phyloP scores from a whole-genome alignment of 23 tunicate species.

The Phallusia fumigata region DNA sequence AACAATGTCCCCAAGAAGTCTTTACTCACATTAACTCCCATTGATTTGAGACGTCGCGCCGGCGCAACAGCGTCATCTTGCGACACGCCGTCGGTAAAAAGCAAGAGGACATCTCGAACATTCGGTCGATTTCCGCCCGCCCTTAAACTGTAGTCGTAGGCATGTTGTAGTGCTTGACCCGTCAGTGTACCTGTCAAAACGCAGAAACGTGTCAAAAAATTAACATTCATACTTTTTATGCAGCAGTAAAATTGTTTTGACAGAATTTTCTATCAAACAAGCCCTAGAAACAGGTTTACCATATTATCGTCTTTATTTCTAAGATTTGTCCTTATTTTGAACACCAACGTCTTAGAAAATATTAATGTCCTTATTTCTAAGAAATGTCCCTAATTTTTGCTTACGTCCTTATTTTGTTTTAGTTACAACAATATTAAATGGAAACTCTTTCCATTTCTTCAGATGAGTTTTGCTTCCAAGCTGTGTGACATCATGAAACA shows the following conservation, averaged over 20 bases:
- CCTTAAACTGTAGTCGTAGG: conserved; percentile 22
- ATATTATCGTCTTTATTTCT: no score
- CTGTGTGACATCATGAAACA: no score
- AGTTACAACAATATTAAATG: no score
- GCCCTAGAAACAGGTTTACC: no score
- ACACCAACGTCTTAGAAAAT: no score
- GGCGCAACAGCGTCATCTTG: conserved; percentile 35
- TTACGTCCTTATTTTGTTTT: no score
- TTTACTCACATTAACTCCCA: conserved; percentile 25
- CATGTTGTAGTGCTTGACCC: conserved; percentile 20
- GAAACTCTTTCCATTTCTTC: no score
- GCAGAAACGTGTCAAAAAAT: neutral
- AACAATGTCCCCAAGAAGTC: neutral
- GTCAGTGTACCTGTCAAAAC: conserved; percentile 11
- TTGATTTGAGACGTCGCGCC: neutral
- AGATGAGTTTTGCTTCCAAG: no score
- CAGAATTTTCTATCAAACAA: neutral
- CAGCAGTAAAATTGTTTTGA: neutral
- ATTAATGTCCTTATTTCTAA: no score
- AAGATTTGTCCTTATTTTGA: no score
- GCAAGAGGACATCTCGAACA: conserved; percentile 19
- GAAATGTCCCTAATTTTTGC: no score
- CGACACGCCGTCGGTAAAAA: conserved; percentile 30
- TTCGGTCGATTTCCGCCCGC: conserved; percentile 9
- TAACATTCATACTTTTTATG: neutral